phyloP scores from a whole-genome alignment of 1,140 invertebrate genomes.

The Cyclargus thomasi region DNA sequence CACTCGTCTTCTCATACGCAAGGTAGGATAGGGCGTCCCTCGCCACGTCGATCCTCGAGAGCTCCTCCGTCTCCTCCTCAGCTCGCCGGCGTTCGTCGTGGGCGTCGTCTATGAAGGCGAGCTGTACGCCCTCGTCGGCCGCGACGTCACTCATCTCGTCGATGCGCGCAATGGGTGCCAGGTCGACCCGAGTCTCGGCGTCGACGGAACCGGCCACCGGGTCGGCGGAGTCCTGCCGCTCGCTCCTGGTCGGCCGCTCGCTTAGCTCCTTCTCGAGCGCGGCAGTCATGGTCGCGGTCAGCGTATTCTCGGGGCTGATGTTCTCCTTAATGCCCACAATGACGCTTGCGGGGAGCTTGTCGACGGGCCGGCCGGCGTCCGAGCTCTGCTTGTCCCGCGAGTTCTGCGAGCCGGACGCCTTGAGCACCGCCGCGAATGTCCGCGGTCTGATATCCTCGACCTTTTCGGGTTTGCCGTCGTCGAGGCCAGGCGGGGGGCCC shows the following conservation, averaged over 20 bases:
- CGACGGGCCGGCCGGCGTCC: constrained; percentile 55
- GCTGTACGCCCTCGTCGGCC: constrained; percentile 43
- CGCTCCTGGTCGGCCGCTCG: constrained; percentile 47
- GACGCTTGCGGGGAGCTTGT: constrained; percentile 66
- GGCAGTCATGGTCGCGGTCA: constrained; percentile 62
- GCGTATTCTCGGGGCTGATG: constrained; percentile 69
- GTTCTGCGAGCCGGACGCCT: constrained; percentile 54
- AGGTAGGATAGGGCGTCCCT: constrained; percentile 63
- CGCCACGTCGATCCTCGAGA: constrained; percentile 49
- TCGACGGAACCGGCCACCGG: constrained; percentile 30
- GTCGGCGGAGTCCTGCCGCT: constrained; percentile 17
- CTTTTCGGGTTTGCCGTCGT: constrained; percentile 22
- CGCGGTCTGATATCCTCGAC: constrained; percentile 41
- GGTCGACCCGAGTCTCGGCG: constrained; percentile 37
- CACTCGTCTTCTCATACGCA: constrained; percentile 48
- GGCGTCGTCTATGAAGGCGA: constrained; percentile 56
- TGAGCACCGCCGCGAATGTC: constrained; percentile 60
- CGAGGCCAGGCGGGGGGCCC: constrained; percentile 28
- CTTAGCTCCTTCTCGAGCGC: constrained; percentile 52
- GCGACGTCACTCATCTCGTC: constrained; percentile 56
- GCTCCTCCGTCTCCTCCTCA: constrained; percentile 25
- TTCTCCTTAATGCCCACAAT: constrained; percentile 71
- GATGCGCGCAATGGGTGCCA: constrained; percentile 61
- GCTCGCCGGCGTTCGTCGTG: constrained; percentile 39
- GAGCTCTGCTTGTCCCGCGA: constrained; percentile 60